Conservation (phyloP, 2,888 invertebrate species). For the Napeogenes inachia region DNA sequence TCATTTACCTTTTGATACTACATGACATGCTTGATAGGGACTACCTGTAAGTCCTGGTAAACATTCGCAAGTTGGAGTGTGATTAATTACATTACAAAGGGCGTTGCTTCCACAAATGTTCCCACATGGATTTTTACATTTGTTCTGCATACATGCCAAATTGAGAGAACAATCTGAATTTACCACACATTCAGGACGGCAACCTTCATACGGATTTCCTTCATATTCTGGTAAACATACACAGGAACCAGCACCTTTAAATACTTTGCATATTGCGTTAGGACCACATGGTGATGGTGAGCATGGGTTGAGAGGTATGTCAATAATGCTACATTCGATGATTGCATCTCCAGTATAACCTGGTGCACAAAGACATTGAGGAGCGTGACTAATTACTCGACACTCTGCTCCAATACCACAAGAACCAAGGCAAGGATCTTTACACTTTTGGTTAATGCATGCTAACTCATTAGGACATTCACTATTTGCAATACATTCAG, state of each 20-base stretch:
- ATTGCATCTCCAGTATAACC: conserved; percentile 82
- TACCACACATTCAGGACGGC: conserved; percentile 84
- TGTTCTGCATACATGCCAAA: conserved; percentile 83
- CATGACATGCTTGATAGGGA: conserved; percentile 76
- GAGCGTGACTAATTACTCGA: conserved; percentile 84
- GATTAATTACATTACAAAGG: conserved; percentile 83
- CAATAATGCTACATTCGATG: conserved; percentile 68
- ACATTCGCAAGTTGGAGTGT: conserved; percentile 84
- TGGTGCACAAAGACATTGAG: conserved; percentile 83
- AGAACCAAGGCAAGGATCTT: conserved; percentile 84
- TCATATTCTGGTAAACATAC: conserved; percentile 82
- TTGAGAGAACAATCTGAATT: conserved; percentile 85
- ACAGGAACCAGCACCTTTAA: conserved; percentile 82
- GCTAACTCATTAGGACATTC: conserved; percentile 83
- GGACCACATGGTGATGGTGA: conserved; percentile 84
- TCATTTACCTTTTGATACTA: conserved; percentile 52
- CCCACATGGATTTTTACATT: conserved; percentile 85
- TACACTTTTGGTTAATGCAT: conserved; percentile 85
- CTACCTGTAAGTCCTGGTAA: conserved; percentile 79
- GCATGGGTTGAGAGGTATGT: conserved; percentile 78
- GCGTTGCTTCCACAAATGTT: conserved; percentile 86
- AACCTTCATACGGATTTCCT: conserved; percentile 88
- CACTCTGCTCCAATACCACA: conserved; percentile 86
- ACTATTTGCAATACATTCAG: conserved; percentile 85
- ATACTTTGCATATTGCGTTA: conserved; percentile 84